Evolutionary conservation across 2,888 invertebrate species (phyloP), one percentile per base, ranked within the genome.

Genomic region (Julus scanicus): DNA sequence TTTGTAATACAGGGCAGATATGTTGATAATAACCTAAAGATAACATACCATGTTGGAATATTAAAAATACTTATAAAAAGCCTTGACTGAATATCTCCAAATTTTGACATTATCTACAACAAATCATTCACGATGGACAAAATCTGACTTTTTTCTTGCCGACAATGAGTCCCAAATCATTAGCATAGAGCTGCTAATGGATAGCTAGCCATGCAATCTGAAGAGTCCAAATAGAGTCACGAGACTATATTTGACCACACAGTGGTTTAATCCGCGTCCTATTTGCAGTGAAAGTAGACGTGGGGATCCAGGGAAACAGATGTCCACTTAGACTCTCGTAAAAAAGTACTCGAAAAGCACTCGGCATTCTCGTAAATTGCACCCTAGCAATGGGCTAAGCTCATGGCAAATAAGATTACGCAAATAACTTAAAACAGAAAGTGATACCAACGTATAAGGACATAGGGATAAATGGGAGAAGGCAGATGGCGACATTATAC

Each of bases 341-440:
- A 53, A 84, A 44, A 71, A 3, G 57, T 48, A 86, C 88, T 83
- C 44, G 80, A 48, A 83, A 44, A 44, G n/a, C 17, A n/a, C 57
- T n/a, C 57, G 17, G n/a, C 17, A 63, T 63, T 63, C 57, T 63
- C 57, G 57, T n/a, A 63, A 63, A 63, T 63, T 63, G 57, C 57
- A 63, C 57, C 57, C 57, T n/a, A 44, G 44, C 44, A 44, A 44
- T 44, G 44, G 29, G 44, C 57, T 17, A 53, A 53, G 53, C 17
- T 15, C 13, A 53, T 17, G 3, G 57, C n/a, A 63, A 63, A 63
- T 63, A 63, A 63, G 57, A 63, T 63, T 63, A 63, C 57, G 57
- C 57, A 63, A 63, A 63, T 63, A 63, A 63, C n/a, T 63, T 63
- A 63, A 63, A 63, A 63, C 57, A 29, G 57, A 63, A 63, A 63